Evolutionary conservation across 1,140 invertebrate genomes (phyloP).

Genomic region (Brachionus paranguensis): DNA sequence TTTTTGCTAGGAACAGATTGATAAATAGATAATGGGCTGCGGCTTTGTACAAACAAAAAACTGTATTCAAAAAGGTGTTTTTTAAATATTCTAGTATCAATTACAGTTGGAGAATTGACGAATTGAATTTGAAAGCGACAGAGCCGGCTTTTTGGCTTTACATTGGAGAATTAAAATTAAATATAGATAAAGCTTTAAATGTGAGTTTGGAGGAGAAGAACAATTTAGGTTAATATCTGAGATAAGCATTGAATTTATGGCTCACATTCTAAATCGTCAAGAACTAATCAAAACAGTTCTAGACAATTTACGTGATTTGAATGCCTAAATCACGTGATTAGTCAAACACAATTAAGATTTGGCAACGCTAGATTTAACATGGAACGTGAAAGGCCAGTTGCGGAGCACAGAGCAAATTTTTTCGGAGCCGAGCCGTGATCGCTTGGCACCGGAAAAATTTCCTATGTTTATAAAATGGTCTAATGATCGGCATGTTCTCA

Average conservation of each 20-base stretch:
- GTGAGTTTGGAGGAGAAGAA: background rate
- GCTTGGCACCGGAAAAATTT: conserved; percentile 6
- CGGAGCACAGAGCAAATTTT: background rate
- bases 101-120: background rate
- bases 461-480: background rate
- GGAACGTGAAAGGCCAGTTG: background rate
- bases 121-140: background rate
- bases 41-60: background rate
- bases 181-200: background rate
- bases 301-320: conserved; percentile 15
- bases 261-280: background rate
- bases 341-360: background rate
- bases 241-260: background rate
- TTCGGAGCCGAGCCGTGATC: background rate
- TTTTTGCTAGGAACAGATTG: background rate
- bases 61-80: conserved; percentile 9
- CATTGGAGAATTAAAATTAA: conserved; percentile 5
- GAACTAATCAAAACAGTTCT: conserved; percentile 13
- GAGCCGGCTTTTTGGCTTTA: background rate
- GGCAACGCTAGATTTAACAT: background rate
- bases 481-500: background rate
- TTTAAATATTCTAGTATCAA: conserved; percentile 7
- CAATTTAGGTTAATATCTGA: background rate
- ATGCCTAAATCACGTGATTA: background rate
- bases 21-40: conserved; percentile 1